Base-by-base conservation (phyloP, 2,888 invertebrate genomes). In the Phlogophora meticulosa region DNA sequence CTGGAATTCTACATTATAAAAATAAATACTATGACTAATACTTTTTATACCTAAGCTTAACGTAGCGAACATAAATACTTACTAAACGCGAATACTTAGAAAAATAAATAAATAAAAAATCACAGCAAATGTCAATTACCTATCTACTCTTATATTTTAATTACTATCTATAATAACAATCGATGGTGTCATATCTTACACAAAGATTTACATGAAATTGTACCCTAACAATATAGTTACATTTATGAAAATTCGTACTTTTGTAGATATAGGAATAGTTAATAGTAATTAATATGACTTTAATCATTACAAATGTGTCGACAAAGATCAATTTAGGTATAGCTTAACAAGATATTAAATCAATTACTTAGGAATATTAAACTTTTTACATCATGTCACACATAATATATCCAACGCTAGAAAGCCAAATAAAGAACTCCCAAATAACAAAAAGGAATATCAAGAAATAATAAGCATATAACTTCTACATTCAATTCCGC, bases 61-160 rank as follows among this genome's bases (percentile, higher is more conserved):
- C 68, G 80, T 81, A 85, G 81, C 81, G 58, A 75, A 87, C 70
- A 75, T 67, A 75, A 65, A 80, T 36, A 82, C 59, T 49, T 78
- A 77, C 75, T 77, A 80, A 81, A 83, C 74, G 60, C 66, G 81
- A 74, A 82, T 80, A 60, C 58, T 60, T 63, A 72, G 72, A 79
- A 73, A 88, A 91, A 90, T 80, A 86, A 86, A 88, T 69, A 88
- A 87, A 75, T 60, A 20, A 92, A 93, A 24, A 92, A 93, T 92
- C 91, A 93, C 92, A 93, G 92, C 92, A 83, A 90, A 91, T 92
- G 72, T 89, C 81, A 84, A 87, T 91, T 86, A 81, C 84, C 90
- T 91, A 91, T 84, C 91, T 92, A 93, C 80, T 46, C 75, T 82
- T 81, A 80, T 57, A 78, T 77, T 79, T 60, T 69, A 72, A 75